phyloP scores from a whole-genome alignment of 2,888 invertebrate species.

The Ceraclea dissimilis region DNA sequence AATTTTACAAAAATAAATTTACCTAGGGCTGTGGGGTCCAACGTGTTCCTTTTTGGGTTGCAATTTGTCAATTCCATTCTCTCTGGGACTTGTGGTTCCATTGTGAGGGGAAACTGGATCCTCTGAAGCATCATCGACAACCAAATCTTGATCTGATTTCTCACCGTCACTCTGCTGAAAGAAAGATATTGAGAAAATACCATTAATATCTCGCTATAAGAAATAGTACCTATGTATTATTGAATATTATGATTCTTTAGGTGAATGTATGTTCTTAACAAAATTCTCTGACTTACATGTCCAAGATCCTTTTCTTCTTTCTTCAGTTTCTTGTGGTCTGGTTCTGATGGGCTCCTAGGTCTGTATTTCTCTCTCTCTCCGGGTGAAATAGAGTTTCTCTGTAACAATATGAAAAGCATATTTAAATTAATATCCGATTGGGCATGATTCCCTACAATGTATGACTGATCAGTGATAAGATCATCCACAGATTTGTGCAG shows the following conservation, averaged over 20 bases:
- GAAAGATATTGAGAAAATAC: neutral
- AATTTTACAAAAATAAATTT: too few relatives aligned
- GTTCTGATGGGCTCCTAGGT: conserved; percentile 68
- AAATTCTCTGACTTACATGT: conserved; percentile 71
- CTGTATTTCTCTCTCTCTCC: conserved; percentile 77
- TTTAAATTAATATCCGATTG: neutral
- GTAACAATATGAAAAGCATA: conserved; percentile 30
- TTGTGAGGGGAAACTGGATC: conserved; percentile 80
- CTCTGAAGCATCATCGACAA: conserved; percentile 92
- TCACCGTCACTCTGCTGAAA: conserved; percentile 72
- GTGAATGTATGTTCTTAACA: too few relatives aligned
- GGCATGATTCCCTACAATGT: neutral
- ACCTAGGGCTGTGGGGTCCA: conserved; percentile 61
- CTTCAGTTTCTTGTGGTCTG: conserved; percentile 64
- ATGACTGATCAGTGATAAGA: too few relatives aligned
- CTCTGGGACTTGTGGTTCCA: conserved; percentile 82
- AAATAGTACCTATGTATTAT: too few relatives aligned
- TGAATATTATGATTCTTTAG: too few relatives aligned
- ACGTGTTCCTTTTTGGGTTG: conserved; percentile 67
- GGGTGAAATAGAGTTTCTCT: conserved; percentile 82
- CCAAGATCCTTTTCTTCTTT: conserved; percentile 79
- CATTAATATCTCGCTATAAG: neutral
- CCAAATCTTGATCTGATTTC: conserved; percentile 85
- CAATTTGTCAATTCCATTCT: conserved; percentile 77
- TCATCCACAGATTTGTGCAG: too few relatives aligned